Conservation (phyloP, 2,797 vertebrate genomes). For the Sebastes kiyomatsui region DNA sequence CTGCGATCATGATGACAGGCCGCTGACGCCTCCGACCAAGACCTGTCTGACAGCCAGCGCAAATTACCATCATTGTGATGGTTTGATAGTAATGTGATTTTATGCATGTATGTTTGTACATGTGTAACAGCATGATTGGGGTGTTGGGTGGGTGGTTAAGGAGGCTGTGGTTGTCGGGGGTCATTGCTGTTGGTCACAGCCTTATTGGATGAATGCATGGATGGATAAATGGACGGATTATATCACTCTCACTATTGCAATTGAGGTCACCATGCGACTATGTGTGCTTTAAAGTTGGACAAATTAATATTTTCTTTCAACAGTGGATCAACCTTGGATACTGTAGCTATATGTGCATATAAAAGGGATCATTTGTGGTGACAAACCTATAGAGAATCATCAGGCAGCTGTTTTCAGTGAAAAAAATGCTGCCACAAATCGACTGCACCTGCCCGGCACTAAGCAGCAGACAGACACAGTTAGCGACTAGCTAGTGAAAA, state of each 20-base stretch:
- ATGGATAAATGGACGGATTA: neutral
- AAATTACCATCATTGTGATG: conserved; percentile 26
- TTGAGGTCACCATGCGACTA: neutral
- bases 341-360: neutral
- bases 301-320: neutral
- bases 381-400: neutral
- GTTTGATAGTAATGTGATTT: conserved; percentile 3
- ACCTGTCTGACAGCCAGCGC: conserved; percentile 35
- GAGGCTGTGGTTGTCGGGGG: neutral
- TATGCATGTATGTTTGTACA: neutral
- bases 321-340: neutral
- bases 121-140: neutral
- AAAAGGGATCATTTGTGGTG: neutral
- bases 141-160: neutral
- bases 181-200: neutral
- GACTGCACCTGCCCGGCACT: neutral
- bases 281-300: neutral
- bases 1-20: conserved; percentile 39
- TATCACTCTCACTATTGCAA: neutral
- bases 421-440: neutral
- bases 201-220: neutral
- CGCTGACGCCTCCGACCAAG: conserved; percentile 33
- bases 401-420: neutral
- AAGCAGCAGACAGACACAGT: neutral
- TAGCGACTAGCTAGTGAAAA: neutral